These are phyloP conservation scores for Esperia sulphurella DNA, from an alignment of 2,888 invertebrate genomes.

Conservation along the genomic window DNA sequence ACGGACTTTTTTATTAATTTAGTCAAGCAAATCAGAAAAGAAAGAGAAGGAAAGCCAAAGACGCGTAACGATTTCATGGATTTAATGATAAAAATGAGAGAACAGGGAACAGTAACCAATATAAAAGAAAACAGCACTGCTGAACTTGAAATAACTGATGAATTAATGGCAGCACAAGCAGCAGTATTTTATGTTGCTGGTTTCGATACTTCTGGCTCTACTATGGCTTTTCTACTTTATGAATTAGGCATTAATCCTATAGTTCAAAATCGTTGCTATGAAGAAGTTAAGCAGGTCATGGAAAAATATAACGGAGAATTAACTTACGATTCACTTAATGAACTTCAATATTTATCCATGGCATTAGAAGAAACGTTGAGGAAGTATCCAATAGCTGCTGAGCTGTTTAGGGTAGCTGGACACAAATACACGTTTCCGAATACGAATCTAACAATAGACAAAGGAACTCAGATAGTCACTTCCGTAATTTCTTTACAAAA, in stretches of 20 bases:
- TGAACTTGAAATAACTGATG: conserved; percentile 18
- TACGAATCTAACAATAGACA: conserved; percentile 4
- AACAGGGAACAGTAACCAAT: conserved; percentile 8
- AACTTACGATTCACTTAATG: conserved; percentile 20
- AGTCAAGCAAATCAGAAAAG: conserved; percentile 10
- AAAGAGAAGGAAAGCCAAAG: conserved; percentile 9
- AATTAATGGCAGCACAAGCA: conserved; percentile 26
- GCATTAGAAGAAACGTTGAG: conserved; percentile 44
- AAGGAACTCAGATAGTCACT: conserved; percentile 7
- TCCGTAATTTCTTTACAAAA: conserved; percentile 8
- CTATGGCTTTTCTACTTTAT: conserved; percentile 30
- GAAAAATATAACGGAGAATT: conserved; percentile 24
- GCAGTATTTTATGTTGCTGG: conserved; percentile 39
- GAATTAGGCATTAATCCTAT: conserved; percentile 33
- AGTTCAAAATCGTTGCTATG: conserved; percentile 29
- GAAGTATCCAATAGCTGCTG: conserved; percentile 37
- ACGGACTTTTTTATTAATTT: conserved; percentile 14
- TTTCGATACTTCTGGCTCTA: conserved; percentile 38
- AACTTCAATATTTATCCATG: conserved; percentile 33
- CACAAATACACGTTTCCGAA: conserved; percentile 1
- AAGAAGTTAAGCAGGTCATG: conserved; percentile 15
- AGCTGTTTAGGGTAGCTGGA: not conserved
- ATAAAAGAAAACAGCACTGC: conserved; percentile 1
- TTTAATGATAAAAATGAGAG: conserved; percentile 9
- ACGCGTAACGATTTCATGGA: conserved; percentile 12